phyloP scores from a whole-genome alignment of 1,140 invertebrate species.

The Patella vulgata region DNA sequence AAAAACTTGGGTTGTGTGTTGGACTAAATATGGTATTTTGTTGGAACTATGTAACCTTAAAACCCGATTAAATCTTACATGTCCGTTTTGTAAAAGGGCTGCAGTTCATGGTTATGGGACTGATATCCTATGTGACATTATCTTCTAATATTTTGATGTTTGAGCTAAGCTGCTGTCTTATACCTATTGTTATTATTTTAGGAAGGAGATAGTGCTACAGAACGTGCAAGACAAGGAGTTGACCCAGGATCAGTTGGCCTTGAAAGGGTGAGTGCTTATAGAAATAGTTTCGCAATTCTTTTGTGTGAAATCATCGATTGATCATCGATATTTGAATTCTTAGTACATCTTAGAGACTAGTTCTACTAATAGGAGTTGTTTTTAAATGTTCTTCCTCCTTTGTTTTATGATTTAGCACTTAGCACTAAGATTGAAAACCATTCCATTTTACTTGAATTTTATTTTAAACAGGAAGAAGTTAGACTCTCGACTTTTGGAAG shows the following conservation, averaged over 20 bases:
- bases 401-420: neutral
- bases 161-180: no score
- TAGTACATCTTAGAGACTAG: neutral
- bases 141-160: no score
- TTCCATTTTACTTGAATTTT: neutral
- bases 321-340: neutral
- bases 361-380: neutral
- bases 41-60: no score
- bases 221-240: neutral
- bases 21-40: no score
- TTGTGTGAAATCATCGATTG: neutral
- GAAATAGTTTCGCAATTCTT: neutral
- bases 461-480: no score
- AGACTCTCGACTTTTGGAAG: no score
- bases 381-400: slow-evolving; percentile 2
- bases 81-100: no score
- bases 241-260: slow-evolving; percentile 1
- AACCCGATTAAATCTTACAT: no score
- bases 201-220: slow-evolving; percentile 8
- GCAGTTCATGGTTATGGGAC: no score
- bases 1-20: no score
- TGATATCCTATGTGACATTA: no score
- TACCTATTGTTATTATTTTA: no score
- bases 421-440: neutral
- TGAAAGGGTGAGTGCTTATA: neutral